Conservation (phyloP, 2,113 vertebrate genomes). For the Labeo catla region DNA sequence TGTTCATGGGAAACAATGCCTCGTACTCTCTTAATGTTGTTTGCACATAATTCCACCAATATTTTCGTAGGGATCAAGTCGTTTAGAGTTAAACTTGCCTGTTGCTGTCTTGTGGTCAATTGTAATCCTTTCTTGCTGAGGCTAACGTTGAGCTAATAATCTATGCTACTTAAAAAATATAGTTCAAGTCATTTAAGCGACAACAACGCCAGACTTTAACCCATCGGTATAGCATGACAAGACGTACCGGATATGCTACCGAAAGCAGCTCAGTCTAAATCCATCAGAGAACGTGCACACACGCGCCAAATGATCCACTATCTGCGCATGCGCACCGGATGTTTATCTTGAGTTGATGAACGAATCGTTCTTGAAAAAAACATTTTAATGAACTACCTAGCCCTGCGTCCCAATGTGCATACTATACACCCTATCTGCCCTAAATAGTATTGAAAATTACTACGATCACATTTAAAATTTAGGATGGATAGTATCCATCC, state of each 20-base stretch:
- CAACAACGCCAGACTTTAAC: not conserved
- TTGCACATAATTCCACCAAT: not conserved
- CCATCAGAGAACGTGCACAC: too few species aligned
- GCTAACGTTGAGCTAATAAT: not conserved
- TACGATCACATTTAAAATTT: too few species aligned
- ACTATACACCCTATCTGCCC: too few species aligned
- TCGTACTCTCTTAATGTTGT: not conserved
- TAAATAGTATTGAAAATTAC: too few species aligned
- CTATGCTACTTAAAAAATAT: not conserved
- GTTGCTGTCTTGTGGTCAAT: not conserved
- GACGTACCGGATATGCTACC: not conserved
- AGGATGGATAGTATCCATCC: too few species aligned
- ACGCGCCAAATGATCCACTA: not conserved
- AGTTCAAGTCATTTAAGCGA: not conserved
- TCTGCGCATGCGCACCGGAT: slow-evolving; percentile 36
- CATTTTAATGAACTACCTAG: too few species aligned
- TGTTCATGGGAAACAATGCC: not conserved
- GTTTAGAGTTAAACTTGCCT: not conserved
- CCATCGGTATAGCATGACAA: not conserved
- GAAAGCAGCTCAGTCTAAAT: not conserved
- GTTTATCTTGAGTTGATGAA: not conserved
- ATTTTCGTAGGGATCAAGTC: not conserved
- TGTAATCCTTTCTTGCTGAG: not conserved
- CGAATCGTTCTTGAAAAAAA: too few species aligned
- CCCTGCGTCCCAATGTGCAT: too few species aligned